A percentile compares a stretch with the other conserved stretches of the same genome.
These are phyloP conservation scores for Ctenoplectra terminalis DNA, from an alignment of 1,140 invertebrate genomes.

Conservation along the genomic window DNA sequence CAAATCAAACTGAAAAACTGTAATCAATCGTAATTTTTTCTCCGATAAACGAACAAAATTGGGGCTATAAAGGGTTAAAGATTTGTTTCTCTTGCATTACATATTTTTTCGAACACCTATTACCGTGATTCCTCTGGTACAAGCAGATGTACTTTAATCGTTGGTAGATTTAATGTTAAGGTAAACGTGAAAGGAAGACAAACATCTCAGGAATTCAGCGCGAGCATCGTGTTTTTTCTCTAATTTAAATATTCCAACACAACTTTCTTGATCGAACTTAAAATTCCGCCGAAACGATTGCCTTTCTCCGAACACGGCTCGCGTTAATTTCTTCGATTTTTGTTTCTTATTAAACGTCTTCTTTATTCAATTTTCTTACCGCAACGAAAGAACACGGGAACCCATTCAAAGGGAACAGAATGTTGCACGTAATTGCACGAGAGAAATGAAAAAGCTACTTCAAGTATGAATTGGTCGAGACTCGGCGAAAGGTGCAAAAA, in stretches of 20 bases:
- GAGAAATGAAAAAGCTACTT: not conserved
- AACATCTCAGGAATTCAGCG: not conserved
- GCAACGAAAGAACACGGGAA: not conserved
- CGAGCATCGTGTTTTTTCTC: not conserved
- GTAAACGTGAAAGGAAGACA: not conserved
- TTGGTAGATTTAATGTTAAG: no score
- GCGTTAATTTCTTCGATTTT: not conserved
- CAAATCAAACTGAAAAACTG: no score
- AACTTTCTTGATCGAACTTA: not conserved
- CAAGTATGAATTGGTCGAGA: not conserved
- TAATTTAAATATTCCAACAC: not conserved
- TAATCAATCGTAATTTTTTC: no score
- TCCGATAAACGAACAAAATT: no score
- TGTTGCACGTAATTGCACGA: not conserved
- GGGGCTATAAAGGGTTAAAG: no score
- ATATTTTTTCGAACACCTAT: no score
- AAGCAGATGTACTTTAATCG: not conserved
- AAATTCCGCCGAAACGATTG: not conserved
- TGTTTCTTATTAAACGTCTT: no score
- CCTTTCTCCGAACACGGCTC: not conserved
- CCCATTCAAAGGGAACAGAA: no score
- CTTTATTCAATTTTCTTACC: no score
- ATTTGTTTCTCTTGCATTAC: no score
- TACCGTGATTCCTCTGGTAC: no score
- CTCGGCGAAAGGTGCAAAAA: constrained; percentile 16